Base-by-base conservation (phyloP, 2,888 invertebrate species). In the Drosophila mimica region DNA sequence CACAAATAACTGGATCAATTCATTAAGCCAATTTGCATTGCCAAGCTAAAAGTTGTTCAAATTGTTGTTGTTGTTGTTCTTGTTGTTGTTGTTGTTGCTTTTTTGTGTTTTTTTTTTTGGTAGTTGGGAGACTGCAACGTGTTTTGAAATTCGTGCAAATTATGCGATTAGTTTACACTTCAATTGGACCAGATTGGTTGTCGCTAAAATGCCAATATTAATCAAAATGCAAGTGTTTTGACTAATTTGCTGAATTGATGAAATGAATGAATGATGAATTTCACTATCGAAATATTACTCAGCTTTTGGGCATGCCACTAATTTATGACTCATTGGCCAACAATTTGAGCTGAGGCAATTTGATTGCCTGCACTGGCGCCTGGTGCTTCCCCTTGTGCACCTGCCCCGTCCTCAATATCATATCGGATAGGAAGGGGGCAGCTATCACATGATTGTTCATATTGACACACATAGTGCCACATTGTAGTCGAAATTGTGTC, bases 1-100 rank as follows among this genome's bases (percentile, higher is more conserved):
- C 40, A 51, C 57, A 15, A 59, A 58, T 68, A 85, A 89, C 90
- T 89, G 74, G 88, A 82, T 82, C 81, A 69, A 83, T 88, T 81
- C 76, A 90, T 89, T 80, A 84, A 85, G 64, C 74, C 78, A 87
- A 74, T 81, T 70, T 70, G 70, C 88, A 69, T 70, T 57, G 60
- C 51, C 52, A 43, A 62, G 85, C 82, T 66, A 81, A 82, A 76
- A 76, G 70, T 46, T 61, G 71, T 74, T 74, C 83, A 81, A 81
- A 83, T 73, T 70, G 62, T 53, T 62, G 17, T 15, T 34, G 28
- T 70, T 68, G 62, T 49, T 20, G 33, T 53, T 15, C 46, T 46
- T 11, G n/a, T 43, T 43, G n/a, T 11, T 43, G 46, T 13, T 46
- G 15, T 25, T 15, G 59, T 61, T 38, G 46, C 54, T n/a, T 72